These are phyloP conservation scores for Sorex maritimensis DNA, from an alignment of 2,797 vertebrate genomes.

Conservation along the genomic window DNA sequence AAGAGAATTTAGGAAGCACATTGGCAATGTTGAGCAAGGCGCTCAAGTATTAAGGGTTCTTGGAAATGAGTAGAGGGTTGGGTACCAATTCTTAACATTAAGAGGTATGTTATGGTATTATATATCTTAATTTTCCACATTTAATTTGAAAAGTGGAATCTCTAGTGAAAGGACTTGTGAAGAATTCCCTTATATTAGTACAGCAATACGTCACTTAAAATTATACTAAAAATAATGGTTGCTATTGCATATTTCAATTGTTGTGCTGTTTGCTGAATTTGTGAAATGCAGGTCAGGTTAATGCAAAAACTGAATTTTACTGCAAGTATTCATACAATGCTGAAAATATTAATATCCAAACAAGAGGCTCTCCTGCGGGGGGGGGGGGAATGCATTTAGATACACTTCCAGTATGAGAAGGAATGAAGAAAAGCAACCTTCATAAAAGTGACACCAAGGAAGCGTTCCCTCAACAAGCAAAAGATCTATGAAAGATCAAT, in stretches of 20 bases:
- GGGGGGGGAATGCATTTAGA: conserved; percentile 20
- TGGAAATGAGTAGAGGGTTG: fast-evolving
- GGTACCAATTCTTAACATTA: background rate
- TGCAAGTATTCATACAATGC: background rate
- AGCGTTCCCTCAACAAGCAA: background rate
- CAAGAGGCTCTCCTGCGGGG: conserved; percentile 2
- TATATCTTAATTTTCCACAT: conserved; percentile 28
- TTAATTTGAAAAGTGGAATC: background rate
- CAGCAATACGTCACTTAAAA: background rate
- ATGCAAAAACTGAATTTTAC: conserved; percentile 47
- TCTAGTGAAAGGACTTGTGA: background rate
- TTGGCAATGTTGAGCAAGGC: background rate
- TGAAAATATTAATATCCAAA: conserved; percentile 7
- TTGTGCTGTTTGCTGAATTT: background rate
- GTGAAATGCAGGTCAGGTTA: conserved; percentile 42
- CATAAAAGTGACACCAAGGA: background rate
- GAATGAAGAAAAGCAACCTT: conserved; percentile 1
- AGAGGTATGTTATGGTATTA: background rate
- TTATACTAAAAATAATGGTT: background rate
- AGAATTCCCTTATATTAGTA: background rate
- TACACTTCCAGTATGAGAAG: background rate
- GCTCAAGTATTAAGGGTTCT: too few species aligned
- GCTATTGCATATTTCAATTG: too few species aligned
- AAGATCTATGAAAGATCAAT: too few species aligned
- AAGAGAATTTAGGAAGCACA: background rate